Conservation (phyloP, 2,113 vertebrate species). For the Sciurus niger region DNA sequence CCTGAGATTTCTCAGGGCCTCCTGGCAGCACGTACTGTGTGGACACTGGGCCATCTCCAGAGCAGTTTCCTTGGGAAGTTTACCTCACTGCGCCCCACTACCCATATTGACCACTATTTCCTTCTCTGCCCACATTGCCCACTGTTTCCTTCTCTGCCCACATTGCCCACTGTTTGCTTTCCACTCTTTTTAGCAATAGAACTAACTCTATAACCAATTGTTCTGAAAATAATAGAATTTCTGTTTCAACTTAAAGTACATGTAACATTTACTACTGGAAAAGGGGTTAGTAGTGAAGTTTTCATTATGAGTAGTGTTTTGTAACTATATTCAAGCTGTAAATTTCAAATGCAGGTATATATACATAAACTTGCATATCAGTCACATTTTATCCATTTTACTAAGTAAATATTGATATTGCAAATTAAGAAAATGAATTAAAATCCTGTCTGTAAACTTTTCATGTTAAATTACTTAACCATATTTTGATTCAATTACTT, state of each 20-base stretch:
- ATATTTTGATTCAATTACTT: background rate
- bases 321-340: background rate
- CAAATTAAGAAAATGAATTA: background rate
- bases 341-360: background rate
- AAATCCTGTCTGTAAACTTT: background rate
- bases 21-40: background rate
- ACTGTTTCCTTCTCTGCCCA: background rate
- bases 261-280: background rate
- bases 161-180: background rate
- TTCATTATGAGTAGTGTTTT: background rate
- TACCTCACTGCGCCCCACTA: rapidly evolving
- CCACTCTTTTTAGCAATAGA: background rate
- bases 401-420: background rate
- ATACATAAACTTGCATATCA: background rate
- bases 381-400: background rate
- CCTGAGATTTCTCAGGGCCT: background rate
- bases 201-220: background rate
- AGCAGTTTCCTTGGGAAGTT: background rate
- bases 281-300: background rate
- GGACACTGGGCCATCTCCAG: background rate
- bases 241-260: background rate
- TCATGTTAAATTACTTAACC: background rate
- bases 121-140: too few relatives aligned
- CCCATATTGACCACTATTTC: too few relatives aligned
- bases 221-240: slow-evolving; percentile 6